These are phyloP conservation scores for Hirtodrosophila duncani DNA, from an alignment of 2,888 invertebrate genomes.

Conservation along the genomic window DNA sequence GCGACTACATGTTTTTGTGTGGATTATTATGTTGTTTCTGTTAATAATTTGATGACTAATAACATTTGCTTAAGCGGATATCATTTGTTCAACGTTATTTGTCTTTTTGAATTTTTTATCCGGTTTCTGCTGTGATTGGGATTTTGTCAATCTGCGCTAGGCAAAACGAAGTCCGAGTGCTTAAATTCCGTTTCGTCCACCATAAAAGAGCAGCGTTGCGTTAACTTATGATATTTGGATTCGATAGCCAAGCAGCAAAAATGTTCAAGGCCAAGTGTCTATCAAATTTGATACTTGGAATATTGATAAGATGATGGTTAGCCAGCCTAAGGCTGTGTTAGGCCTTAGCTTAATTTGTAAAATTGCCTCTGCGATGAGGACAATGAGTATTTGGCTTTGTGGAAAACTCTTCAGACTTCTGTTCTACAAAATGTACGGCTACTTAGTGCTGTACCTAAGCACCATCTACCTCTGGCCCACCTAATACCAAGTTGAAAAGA, in stretches of 20 bases:
- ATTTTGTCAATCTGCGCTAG: background rate
- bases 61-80: constrained; percentile 56
- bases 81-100: constrained; percentile 36
- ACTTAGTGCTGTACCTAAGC: no score
- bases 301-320: no score
- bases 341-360: no score
- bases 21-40: constrained; percentile 31
- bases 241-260: constrained; percentile 8
- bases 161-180: background rate
- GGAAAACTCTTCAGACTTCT: no score
- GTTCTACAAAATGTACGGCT: no score
- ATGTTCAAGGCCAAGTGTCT: constrained; percentile 15
- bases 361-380: no score
- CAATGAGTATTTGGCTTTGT: no score
- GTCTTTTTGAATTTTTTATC: constrained; percentile 43
- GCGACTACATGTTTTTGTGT: constrained; percentile 13
- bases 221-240: constrained; percentile 10
- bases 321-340: no score
- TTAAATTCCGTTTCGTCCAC: background rate
- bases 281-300: background rate
- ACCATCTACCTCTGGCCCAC: no score
- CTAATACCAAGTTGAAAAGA: no score
- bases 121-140: constrained; percentile 54
- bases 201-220: background rate
- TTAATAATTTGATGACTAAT: constrained; percentile 58